Conservation (phyloP, 92 coral and sea anemone species). For the Ricordea florida region DNA sequence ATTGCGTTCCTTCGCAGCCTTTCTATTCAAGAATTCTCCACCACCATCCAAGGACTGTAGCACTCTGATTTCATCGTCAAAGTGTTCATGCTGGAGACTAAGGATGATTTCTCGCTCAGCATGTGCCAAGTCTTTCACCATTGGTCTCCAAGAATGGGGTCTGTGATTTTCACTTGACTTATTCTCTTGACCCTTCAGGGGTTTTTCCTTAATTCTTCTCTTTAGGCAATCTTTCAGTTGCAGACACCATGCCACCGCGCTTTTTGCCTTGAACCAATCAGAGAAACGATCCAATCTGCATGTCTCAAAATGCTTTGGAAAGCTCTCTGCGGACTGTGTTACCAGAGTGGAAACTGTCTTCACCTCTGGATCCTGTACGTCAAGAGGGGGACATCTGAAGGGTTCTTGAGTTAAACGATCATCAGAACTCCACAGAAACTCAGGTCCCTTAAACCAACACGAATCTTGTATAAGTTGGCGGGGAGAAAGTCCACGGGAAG, state of each 20-base stretch:
- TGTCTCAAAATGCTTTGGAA: slow-evolving; percentile 19
- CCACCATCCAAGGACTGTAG: background rate
- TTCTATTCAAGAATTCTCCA: slow-evolving; percentile 11
- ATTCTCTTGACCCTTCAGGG: too few relatives aligned
- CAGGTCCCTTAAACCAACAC: slow-evolving; percentile 49
- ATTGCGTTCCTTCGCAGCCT: slow-evolving; percentile 20
- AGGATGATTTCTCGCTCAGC: slow-evolving; percentile 12
- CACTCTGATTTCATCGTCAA: slow-evolving; percentile 4
- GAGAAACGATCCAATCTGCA: slow-evolving; percentile 52
- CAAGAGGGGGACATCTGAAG: background rate
- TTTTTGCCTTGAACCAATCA: slow-evolving; percentile 46
- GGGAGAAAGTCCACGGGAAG: slow-evolving; percentile 52
- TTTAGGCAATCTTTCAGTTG: slow-evolving; percentile 12
- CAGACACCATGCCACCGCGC: slow-evolving; percentile 47
- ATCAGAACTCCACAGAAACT: slow-evolving; percentile 34
- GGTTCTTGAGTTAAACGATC: background rate
- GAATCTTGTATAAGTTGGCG: slow-evolving; percentile 31
- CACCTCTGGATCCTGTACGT: slow-evolving; percentile 47
- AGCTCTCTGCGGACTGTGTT: background rate
- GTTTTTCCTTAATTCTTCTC: background rate
- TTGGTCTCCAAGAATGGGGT: background rate
- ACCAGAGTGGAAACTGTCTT: slow-evolving; percentile 3
- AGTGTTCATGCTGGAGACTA: slow-evolving; percentile 10
- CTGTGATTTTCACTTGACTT: background rate
- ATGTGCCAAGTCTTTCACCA: slow-evolving; percentile 12